These are phyloP conservation scores for Melolontha melolontha DNA, from an alignment of 2,888 invertebrate genomes.

Conservation along the genomic window DNA sequence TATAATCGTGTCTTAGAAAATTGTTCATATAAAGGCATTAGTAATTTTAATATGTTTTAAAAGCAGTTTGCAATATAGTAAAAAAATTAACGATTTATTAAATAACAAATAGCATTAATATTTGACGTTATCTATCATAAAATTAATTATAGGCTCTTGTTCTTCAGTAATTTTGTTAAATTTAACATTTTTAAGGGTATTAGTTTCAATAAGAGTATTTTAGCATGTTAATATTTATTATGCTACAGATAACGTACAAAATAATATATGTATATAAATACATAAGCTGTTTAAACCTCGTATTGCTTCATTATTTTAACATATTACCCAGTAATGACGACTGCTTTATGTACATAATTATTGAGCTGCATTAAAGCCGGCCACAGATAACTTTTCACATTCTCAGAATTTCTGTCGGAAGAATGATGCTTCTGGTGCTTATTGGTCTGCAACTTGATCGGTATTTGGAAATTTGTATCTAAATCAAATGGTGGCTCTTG, in stretches of 20 bases:
- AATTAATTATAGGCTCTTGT: too few relatives aligned
- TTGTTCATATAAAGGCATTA: too few relatives aligned
- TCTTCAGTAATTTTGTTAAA: too few relatives aligned
- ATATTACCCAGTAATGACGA: slow-evolving; percentile 79
- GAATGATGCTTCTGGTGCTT: slow-evolving; percentile 84
- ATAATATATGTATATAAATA: background rate
- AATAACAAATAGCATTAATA: too few relatives aligned
- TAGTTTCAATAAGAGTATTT: too few relatives aligned
- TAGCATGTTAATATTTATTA: background rate
- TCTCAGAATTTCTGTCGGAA: slow-evolving; percentile 79
- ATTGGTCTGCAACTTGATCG: slow-evolving; percentile 72
- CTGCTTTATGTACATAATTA: slow-evolving; percentile 85
- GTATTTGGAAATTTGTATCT: slow-evolving; percentile 78
- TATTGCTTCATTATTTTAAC: too few relatives aligned
- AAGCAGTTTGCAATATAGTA: too few relatives aligned
- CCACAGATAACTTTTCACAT: slow-evolving; percentile 87
- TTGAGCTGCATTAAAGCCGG: slow-evolving; percentile 84
- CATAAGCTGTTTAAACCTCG: background rate
- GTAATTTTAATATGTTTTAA: too few relatives aligned
- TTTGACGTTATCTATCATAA: too few relatives aligned
- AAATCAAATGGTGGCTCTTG: slow-evolving; percentile 76
- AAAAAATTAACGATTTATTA: too few relatives aligned
- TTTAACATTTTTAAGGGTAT: too few relatives aligned
- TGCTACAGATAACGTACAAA: slow-evolving; percentile 1
- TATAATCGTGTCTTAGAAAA: too few relatives aligned